Percentiles rank a stretch among this genome's conserved stretches.
Conservation (phyloP, 1,140 invertebrate genomes). For the Drosophila pseudoobscura region DNA sequence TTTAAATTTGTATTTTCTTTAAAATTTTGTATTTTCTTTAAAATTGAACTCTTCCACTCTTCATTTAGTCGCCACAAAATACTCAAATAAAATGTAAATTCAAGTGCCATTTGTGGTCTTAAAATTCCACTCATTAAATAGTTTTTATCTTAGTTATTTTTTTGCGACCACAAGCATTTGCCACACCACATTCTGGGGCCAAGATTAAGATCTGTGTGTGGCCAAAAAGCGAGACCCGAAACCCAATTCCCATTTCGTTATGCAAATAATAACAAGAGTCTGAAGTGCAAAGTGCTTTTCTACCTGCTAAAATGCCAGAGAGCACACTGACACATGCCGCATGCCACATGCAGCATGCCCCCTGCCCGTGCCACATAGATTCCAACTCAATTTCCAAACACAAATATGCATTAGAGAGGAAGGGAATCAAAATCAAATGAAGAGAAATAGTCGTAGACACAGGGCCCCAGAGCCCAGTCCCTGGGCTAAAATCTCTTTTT, state of each 20-base stretch:
- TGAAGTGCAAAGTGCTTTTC: constrained; percentile 14
- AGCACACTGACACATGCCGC: not conserved
- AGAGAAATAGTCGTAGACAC: constrained; percentile 14
- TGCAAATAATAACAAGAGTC: constrained; percentile 20
- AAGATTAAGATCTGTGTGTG: not conserved
- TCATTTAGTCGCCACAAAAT: too few relatives aligned
- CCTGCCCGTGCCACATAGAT: not conserved
- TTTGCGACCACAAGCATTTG: not conserved
- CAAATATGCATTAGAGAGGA: constrained; percentile 28
- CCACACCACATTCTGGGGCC: not conserved
- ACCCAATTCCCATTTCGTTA: constrained; percentile 3
- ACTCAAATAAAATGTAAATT: too few relatives aligned
- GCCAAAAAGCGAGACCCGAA: not conserved
- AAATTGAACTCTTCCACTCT: too few relatives aligned
- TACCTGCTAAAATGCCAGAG: constrained; percentile 2
- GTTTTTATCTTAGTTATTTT: not conserved
- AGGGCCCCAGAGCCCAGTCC: not conserved
- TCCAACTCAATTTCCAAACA: constrained; percentile 28
- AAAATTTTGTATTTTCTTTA: too few relatives aligned
- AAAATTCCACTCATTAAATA: not conserved
- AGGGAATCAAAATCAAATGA: constrained; percentile 1
- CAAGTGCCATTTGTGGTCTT: too few relatives aligned
- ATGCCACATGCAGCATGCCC: not conserved
- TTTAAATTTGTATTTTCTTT: too few relatives aligned
- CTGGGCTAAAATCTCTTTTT: constrained; percentile 12